Percentiles rank a stretch among this genome's conserved stretches.
Evolutionary conservation across 2,113 vertebrate genomes (phyloP).

Genomic region (Pachyramphus minor): DNA sequence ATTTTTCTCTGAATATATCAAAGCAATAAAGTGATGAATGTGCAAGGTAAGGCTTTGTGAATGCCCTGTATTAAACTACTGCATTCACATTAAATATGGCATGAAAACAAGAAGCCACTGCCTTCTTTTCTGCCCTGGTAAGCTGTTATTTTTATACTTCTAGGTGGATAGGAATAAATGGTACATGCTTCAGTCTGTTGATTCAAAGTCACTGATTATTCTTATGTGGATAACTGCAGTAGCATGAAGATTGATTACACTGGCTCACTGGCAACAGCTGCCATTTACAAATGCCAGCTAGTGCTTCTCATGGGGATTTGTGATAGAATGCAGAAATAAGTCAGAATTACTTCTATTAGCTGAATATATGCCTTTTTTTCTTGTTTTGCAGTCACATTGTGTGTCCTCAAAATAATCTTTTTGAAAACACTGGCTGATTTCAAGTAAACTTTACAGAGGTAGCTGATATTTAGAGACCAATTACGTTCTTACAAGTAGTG

Average conservation of each 20-base stretch:
- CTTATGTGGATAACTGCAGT: not conserved
- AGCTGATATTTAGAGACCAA: not conserved
- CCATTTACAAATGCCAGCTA: constrained; percentile 47
- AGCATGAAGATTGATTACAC: constrained; percentile 48
- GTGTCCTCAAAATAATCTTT: not conserved
- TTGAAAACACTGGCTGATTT: not conserved
- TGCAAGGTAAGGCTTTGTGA: not conserved
- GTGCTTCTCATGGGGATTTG: constrained; percentile 4
- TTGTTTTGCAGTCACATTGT: not conserved
- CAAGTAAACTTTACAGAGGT: not conserved
- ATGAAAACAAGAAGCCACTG: not conserved
- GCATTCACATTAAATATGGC: not conserved
- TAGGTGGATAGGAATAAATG: not conserved
- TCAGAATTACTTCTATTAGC: not conserved
- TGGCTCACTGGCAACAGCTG: constrained; percentile 17
- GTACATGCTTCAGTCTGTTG: not conserved
- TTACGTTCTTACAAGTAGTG: not conserved
- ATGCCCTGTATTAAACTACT: not conserved
- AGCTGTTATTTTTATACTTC: constrained; percentile 11
- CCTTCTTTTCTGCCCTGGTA: not conserved
- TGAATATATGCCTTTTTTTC: not conserved
- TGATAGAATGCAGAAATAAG: constrained; percentile 24
- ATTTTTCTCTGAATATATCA: not conserved
- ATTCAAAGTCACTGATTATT: not conserved
- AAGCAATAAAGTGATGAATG: not conserved